Evolutionary conservation across 64 coral and sea anemone genomes (phyloP).

Genomic region (Dendrophyllia cribrosa): DNA sequence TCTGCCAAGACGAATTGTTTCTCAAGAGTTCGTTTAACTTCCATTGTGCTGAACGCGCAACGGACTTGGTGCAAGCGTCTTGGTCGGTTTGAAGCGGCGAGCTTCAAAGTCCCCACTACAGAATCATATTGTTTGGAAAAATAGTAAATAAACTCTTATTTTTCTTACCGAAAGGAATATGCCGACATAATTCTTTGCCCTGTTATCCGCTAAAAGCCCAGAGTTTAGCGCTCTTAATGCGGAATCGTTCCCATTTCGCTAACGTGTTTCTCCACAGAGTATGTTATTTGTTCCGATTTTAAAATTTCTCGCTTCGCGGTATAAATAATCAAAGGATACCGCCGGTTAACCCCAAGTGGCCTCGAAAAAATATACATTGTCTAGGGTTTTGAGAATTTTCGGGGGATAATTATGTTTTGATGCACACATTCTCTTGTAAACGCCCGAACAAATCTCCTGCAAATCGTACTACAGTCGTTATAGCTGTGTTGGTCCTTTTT

Average conservation of each 20-base stretch:
- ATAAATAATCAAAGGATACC: conserved; percentile 91
- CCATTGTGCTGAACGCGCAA: conserved; percentile 32
- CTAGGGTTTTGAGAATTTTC: conserved; percentile 73
- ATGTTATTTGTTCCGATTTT: conserved; percentile 63
- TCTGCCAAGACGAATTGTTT: conserved; percentile 7
- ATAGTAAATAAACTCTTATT: conserved; percentile 97
- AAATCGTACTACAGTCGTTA: neutral
- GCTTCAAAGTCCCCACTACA: conserved; percentile 79
- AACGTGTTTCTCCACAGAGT: conserved; percentile 1
- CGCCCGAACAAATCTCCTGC: neutral
- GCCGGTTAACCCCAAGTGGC: conserved; percentile 79
- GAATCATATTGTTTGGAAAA: conserved; percentile 98
- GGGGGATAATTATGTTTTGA: conserved; percentile 28
- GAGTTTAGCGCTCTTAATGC: neutral
- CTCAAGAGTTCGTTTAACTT: neutral
- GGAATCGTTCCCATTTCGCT: conserved; percentile 27
- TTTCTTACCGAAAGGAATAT: conserved; percentile 64
- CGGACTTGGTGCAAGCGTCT: conserved; percentile 3
- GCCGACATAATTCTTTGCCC: conserved; percentile 26
- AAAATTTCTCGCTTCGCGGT: conserved; percentile 98
- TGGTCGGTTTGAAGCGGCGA: conserved; percentile 67
- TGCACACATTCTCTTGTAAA: neutral
- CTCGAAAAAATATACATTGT: conserved; percentile 72
- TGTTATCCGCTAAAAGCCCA: neutral
- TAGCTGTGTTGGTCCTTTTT: neutral